Base-by-base conservation (phyloP, 2,888 invertebrate genomes). In the Nematopogon swammerdamellus region DNA sequence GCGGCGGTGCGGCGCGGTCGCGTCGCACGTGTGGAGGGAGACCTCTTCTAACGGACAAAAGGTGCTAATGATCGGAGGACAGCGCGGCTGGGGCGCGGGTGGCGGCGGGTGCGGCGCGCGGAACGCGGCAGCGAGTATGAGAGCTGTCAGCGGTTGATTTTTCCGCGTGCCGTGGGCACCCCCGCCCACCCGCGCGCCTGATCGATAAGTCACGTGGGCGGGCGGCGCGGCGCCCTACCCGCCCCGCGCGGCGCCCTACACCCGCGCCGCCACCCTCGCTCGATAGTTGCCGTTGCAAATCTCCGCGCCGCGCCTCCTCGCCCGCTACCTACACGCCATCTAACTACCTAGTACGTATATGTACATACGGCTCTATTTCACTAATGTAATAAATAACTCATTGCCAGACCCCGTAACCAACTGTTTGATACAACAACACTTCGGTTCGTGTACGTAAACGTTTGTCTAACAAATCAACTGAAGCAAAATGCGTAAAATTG, bases 91-190 rank as follows among this genome's bases (percentile, higher is more conserved):
- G 51, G 55, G 52, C 53, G 52, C 47, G 57, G 56, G 59, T 58
- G 61, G 61, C 64, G 63, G 59, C 60, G 64, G 61, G n/a, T n/a
- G n/a, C n/a, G n/a, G n/a, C n/a, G n/a, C n/a, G n/a, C n/a, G n/a
- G n/a, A n/a, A n/a, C n/a, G n/a, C n/a, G n/a, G n/a, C 68, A 67
- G 65, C 68, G 67, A 64, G 68, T 67, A 69, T 70, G 74, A 72
- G 74, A 72, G 75, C 76, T 77, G 77, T 76, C 76, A 76, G 75
- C 75, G 77, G 77, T 75, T 77, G 77, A 79, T 79, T 79, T 77
- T 77, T 77, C 76, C 72, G 72, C 74, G 77, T 76, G 76, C 74
- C 74, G 75, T 72, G 75, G 70, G 63, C 65, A 65, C 30, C 8
- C 3, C 36, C 49, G 72, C 72, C n/a, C n/a, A n/a, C n/a, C n/a